Percentiles rank a stretch among this genome's conserved stretches.
Evolutionary conservation across 2,797 vertebrate species (phyloP).

Genomic region (Lophius americanus): DNA sequence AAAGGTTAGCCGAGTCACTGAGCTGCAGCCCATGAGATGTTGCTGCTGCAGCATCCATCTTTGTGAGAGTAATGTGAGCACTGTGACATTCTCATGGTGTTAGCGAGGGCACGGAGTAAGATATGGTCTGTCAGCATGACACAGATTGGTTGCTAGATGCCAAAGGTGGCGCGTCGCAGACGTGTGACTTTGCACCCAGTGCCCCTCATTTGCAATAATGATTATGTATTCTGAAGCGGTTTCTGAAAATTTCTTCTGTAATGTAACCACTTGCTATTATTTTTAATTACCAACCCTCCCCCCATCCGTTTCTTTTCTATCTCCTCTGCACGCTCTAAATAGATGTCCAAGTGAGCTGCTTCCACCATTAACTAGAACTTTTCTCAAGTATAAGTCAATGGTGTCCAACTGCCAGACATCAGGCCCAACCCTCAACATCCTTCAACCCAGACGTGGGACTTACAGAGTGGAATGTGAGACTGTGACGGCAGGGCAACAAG

Average conservation of each 20-base stretch:
- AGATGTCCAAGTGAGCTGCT: slow-evolving; percentile 75
- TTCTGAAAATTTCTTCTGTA: slow-evolving; percentile 47
- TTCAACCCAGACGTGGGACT: slow-evolving; percentile 61
- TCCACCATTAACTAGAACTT: slow-evolving; percentile 73
- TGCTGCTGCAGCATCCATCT: slow-evolving; percentile 63
- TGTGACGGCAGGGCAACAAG: slow-evolving; percentile 70
- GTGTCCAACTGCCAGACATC: slow-evolving; percentile 64
- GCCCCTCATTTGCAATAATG: slow-evolving; percentile 65
- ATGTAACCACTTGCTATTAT: slow-evolving; percentile 21
- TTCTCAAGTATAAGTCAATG: slow-evolving; percentile 71
- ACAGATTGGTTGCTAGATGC: slow-evolving; percentile 60
- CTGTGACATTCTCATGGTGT: slow-evolving; percentile 74
- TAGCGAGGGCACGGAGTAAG: slow-evolving; percentile 61
- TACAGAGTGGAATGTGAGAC: slow-evolving; percentile 48
- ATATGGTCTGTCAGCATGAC: slow-evolving; percentile 71
- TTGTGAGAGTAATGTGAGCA: slow-evolving; percentile 60
- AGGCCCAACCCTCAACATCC: slow-evolving; percentile 64
- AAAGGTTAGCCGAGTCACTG: slow-evolving; percentile 73
- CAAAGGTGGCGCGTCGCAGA: slow-evolving; percentile 53
- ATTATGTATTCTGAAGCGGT: slow-evolving; percentile 66
- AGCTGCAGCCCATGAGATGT: slow-evolving; percentile 51
- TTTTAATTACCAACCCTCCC: not conserved
- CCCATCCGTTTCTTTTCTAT: slow-evolving; percentile 34
- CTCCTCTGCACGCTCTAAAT: slow-evolving; percentile 65
- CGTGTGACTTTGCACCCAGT: slow-evolving; percentile 60